Base-by-base conservation (phyloP, 2,113 vertebrate genomes). In the Sclerurus mexicanus region DNA sequence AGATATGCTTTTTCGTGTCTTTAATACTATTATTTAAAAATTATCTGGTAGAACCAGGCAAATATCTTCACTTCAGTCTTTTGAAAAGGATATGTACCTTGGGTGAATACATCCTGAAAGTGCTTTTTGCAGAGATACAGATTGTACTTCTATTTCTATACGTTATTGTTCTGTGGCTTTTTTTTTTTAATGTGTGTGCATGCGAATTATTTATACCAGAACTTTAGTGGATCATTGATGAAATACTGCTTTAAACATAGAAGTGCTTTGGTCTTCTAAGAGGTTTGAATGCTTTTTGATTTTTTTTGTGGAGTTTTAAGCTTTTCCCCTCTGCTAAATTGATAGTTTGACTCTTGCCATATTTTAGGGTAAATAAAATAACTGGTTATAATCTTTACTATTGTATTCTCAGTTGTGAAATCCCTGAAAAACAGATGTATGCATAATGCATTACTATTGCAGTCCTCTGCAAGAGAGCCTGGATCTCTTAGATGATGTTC, bases 141-240 rank as follows among this genome's bases (percentile, higher is more conserved):
- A 7, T 75, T 75, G 23, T 85, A n/a, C 15, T 27, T 87, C 33
- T 77, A 1, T 68, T 83, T 85, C 47, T 76, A 3, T 46, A 73
- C 12, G 12, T 69, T 66, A 42, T 72, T 80, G 9, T 76, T 93
- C 28, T 53, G 3, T 81, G 64, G 6, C 35, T 68, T 89, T 31
- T 80, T 37, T 20, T 37, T 19, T 9, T 2, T n/a, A n/a, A n/a
- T 2, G 2, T 13, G 27, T 39, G 2, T 33, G 3, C 31, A 9
- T 37, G 3, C 46, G 59, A 77, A 75, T 56, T 59, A 56, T n/a
- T 81, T 92, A 30, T 78, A 72, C 18, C 31, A 73, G 23, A 18
- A 63, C 9, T 77, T 46, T 14, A 83, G 3, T 14, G 21, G 63
- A 55, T 83, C 24, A 7, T 69, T 81, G n/a, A n/a, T 7, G 7